phyloP scores from a whole-genome alignment of 1,140 invertebrate genomes.

The Zaprionus gabonicus region DNA sequence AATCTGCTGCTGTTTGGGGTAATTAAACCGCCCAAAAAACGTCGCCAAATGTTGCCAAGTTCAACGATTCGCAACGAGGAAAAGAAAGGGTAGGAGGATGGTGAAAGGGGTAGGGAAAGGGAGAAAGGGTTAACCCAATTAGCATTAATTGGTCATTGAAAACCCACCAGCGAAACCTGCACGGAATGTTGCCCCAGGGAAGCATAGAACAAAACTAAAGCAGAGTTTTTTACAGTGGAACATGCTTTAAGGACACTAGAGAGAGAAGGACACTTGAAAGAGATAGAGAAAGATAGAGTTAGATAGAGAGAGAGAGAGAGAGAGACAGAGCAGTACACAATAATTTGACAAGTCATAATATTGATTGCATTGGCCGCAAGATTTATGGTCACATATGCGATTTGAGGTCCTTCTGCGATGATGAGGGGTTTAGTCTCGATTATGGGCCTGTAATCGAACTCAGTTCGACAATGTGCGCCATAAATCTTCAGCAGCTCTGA shows the following conservation, averaged over 20 bases:
- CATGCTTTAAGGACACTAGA: conserved; percentile 11
- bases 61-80: conserved; percentile 62
- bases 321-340: conserved; percentile 68
- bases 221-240: conserved; percentile 8
- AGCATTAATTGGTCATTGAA: conserved; percentile 75
- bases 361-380: conserved; percentile 65
- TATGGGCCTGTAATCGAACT: conserved; percentile 80
- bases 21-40: conserved; percentile 58
- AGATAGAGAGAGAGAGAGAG: conserved; percentile 48
- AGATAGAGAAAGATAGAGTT: conserved; percentile 49
- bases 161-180: conserved; percentile 30
- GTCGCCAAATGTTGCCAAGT: conserved; percentile 54
- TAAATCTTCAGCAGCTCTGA: conserved; percentile 55
- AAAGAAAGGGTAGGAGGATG: conserved; percentile 2
- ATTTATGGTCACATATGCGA: conserved; percentile 74
- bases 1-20: conserved; percentile 45
- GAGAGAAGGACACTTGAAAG: neutral
- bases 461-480: conserved; percentile 73
- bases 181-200: conserved; percentile 56
- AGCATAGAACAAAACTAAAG: conserved; percentile 38
- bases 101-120: neutral
- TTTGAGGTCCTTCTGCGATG: conserved; percentile 24
- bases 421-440: conserved; percentile 53
- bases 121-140: conserved; percentile 42
- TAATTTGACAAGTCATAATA: conserved; percentile 83